phyloP scores from a whole-genome alignment of 1,140 invertebrate species.

The Atta colombica region DNA sequence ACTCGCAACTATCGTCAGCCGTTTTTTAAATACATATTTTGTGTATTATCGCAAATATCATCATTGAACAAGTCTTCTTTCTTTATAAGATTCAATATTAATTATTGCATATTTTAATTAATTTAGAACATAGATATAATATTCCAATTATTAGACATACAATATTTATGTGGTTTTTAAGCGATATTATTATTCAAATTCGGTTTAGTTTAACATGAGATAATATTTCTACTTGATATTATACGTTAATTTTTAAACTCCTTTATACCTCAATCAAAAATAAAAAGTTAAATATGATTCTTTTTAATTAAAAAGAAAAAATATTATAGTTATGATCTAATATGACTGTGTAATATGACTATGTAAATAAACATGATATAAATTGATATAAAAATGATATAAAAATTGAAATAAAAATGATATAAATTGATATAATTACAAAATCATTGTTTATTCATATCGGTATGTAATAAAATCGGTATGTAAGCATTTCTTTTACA shows the following conservation, averaged over 20 bases:
- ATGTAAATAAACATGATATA: neutral
- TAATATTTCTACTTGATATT: neutral
- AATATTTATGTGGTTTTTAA: neutral
- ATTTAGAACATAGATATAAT: neutral
- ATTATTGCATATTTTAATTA: constrained; percentile 6
- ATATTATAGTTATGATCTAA: neutral
- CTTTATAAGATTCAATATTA: neutral
- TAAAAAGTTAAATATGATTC: neutral
- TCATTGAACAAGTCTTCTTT: neutral
- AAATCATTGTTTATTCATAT: constrained; percentile 22
- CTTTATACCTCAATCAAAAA: neutral
- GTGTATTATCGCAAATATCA: neutral
- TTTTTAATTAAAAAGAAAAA: constrained; percentile 8
- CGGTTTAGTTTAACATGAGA: neutral
- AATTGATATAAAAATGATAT: neutral
- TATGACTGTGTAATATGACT: neutral
- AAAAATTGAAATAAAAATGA: neutral
- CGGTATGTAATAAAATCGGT: neutral
- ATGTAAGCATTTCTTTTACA: neutral
- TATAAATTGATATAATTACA: neutral
- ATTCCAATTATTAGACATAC: constrained; percentile 5
- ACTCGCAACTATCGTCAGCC: neutral
- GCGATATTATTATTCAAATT: neutral
- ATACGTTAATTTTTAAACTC: neutral
- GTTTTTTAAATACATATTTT: constrained; percentile 29